Conservation (phyloP, 2,888 invertebrate genomes). For the Drosophila barbarae region DNA sequence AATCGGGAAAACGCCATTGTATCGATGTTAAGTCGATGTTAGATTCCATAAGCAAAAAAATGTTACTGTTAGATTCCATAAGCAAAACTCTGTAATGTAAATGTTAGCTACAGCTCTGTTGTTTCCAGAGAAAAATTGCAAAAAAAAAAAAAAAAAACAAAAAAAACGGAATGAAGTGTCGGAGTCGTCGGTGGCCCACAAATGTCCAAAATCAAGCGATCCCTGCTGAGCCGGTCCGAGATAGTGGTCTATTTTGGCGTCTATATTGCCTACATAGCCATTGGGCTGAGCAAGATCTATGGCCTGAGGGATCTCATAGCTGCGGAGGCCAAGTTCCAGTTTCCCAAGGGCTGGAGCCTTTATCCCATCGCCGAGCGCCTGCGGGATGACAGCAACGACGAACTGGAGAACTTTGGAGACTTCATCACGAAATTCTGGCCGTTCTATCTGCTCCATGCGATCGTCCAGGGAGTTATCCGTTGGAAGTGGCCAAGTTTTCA, state of each 20-base stretch:
- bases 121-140: no score
- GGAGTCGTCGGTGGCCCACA: not conserved
- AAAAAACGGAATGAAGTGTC: not conserved
- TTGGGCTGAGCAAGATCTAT: constrained; percentile 71
- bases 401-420: constrained; percentile 75
- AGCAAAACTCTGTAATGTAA: no score
- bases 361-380: constrained; percentile 49
- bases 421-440: constrained; percentile 69
- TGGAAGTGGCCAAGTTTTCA: constrained; percentile 50
- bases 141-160: no score
- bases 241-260: constrained; percentile 72
- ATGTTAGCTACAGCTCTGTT: no score
- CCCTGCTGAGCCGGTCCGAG: constrained; percentile 63
- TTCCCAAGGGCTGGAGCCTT: constrained; percentile 72
- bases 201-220: constrained; percentile 17
- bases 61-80: no score
- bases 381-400: constrained; percentile 77
- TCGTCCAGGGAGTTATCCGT: constrained; percentile 52
- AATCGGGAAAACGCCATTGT: no score
- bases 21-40: no score
- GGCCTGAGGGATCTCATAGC: constrained; percentile 65
- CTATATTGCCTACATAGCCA: constrained; percentile 74
- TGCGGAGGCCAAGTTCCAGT: constrained; percentile 60
- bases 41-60: no score
- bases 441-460: constrained; percentile 76